These are phyloP conservation scores for Pseudomyrmex flavicornis DNA, from an alignment of 1,140 invertebrate genomes.

Conservation along the genomic window DNA sequence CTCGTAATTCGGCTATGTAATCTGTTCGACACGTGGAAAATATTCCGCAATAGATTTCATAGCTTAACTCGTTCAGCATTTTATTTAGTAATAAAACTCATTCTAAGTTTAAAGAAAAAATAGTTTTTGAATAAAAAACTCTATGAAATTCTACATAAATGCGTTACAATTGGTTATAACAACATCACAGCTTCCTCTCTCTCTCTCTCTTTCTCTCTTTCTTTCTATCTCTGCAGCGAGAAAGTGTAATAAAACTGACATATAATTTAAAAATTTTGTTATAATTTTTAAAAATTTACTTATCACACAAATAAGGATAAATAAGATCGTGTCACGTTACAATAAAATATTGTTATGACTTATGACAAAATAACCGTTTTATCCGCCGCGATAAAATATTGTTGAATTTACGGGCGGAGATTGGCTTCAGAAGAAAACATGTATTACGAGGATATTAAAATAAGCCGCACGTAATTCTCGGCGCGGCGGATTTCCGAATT, in stretches of 20 bases:
- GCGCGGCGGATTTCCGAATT: conserved; percentile 5
- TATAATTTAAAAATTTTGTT: too few relatives aligned
- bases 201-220: too few relatives aligned
- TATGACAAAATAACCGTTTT: conserved; percentile 33
- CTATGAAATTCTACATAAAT: background rate
- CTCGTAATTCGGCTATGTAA: conserved; percentile 25
- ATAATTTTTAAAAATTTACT: too few relatives aligned
- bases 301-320: too few relatives aligned
- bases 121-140: background rate
- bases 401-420: background rate
- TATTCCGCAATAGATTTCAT: background rate
- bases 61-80: background rate
- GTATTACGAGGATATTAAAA: conserved; percentile 37
- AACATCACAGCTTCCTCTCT: background rate
- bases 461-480: background rate
- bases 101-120: background rate
- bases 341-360: conserved; percentile 12
- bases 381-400: conserved; percentile 35
- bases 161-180: conserved; percentile 14
- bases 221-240: too few relatives aligned
- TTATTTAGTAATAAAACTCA: background rate
- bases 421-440: background rate
- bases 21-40: conserved; percentile 32
- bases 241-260: too few relatives aligned
- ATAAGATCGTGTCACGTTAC: background rate